Evolutionary conservation across 2,888 invertebrate genomes (phyloP), one percentile per base, ranked within the genome.

Genomic region (Apeira syringaria): DNA sequence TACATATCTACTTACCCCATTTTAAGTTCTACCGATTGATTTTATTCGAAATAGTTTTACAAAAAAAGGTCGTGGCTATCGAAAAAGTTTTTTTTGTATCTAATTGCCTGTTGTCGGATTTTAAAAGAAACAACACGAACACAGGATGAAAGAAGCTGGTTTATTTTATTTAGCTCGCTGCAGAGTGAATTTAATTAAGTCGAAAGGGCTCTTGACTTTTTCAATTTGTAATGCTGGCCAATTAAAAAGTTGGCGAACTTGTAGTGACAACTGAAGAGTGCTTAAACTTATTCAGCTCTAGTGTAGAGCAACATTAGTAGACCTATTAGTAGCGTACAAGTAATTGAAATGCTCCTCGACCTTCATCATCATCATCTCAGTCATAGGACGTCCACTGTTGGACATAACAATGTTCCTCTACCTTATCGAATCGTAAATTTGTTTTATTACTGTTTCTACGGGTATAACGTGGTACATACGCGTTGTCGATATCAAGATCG

Each of bases 181-280:
- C 72, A 77, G 78, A 76, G 76, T 78, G 75, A 77, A 80, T 80
- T 82, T 82, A 83, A 84, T 85, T 80, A 83, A 80, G 69, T 71
- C 66, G 53, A 72, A 80, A 78, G 74, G 75, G 68, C 73, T 64
- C 78, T 81, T 69, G 69, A 77, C 60, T 76, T 78, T 81, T 81
- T 77, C 77, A 79, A 79, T 82, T 75, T 71, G 73, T 74, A 71
- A 70, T 68, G 68, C 68, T 64, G 68, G 83, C 82, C 83, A 85
- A 82, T 84, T 84, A 84, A 84, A 84, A 85, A 81, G 80, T 83
- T 81, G 69, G 68, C 57, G 74, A 74, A 65, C 70, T 76, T 70
- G 71, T 72, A 70, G 72, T 79, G 75, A 79, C 82, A 80, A 76
- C 72, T 60, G 56, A 59, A 80, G 75, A 65, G 76, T 64, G 54